A percentile compares a stretch with the other conserved stretches of the same genome.
Evolutionary conservation across 2,888 invertebrate species (phyloP).

Genomic region (Elegia similella): DNA sequence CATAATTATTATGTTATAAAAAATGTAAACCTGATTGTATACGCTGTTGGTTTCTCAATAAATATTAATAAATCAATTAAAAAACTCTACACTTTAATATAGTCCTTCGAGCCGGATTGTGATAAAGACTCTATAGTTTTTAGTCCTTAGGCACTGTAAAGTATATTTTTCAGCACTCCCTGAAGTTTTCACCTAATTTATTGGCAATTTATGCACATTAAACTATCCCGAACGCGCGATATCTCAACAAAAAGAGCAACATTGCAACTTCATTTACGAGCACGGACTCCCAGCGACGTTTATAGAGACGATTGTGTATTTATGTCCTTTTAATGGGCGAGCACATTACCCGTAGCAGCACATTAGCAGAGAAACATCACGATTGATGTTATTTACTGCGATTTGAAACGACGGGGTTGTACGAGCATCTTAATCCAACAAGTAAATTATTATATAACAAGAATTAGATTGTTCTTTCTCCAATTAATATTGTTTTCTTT

Average conservation of each 20-base stretch:
- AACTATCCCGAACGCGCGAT: not conserved
- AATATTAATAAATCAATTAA: no score
- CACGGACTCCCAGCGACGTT: constrained; percentile 38
- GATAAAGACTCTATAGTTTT: no score
- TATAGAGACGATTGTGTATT: constrained; percentile 74
- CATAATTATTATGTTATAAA: no score
- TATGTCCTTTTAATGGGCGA: constrained; percentile 75
- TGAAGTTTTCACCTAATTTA: not conserved
- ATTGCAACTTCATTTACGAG: constrained; percentile 27
- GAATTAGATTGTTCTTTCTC: no score
- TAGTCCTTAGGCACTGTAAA: no score
- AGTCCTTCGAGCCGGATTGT: no score
- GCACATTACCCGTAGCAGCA: constrained; percentile 63
- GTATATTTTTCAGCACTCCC: not conserved
- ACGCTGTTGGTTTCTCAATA: no score
- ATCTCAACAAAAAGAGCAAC: constrained; percentile 24
- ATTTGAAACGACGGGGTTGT: constrained; percentile 25
- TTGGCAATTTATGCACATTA: not conserved
- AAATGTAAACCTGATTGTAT: no score
- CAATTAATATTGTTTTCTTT: no score
- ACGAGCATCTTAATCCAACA: not conserved
- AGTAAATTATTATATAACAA: no score
- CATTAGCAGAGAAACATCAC: constrained; percentile 64
- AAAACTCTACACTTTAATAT: no score
- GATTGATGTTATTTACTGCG: constrained; percentile 63